Conservation (phyloP, 2,797 vertebrate species). For the Sylvilagus floridanus region DNA sequence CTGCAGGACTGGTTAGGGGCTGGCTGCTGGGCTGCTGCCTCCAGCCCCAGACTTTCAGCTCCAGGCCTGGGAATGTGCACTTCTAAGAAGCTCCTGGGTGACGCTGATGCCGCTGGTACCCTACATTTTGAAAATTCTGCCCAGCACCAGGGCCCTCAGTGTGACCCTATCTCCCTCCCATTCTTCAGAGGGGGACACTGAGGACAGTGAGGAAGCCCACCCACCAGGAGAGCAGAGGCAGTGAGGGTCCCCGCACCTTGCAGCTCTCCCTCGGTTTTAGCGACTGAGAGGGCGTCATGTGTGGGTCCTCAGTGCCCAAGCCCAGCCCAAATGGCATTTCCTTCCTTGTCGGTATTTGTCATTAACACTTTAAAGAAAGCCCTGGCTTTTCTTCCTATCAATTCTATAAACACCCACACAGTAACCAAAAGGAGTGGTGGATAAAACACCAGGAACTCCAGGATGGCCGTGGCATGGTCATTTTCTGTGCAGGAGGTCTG, state of each 20-base stretch:
- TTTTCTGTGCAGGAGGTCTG: neutral
- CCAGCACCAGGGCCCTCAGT: neutral
- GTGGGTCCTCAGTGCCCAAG: neutral
- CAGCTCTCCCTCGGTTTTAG: neutral
- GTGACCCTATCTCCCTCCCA: neutral
- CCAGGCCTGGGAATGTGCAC: neutral
- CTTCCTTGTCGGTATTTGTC: neutral
- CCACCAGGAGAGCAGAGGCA: neutral
- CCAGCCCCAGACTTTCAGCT: neutral
- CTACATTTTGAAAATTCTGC: neutral
- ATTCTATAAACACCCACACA: neutral
- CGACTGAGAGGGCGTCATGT: neutral
- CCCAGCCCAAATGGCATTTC: neutral
- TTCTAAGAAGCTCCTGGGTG: neutral
- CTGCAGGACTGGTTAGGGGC: neutral
- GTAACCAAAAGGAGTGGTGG: neutral
- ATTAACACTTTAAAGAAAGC: neutral
- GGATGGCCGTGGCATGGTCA: neutral
- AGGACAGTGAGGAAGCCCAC: neutral
- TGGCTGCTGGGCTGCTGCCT: fast-evolving
- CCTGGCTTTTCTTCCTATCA: neutral
- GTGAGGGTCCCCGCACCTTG: neutral
- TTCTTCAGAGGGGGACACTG: neutral
- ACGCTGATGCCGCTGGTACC: neutral
- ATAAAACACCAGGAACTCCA: neutral